Evolutionary conservation across 30 jellyfish, hydroid and myxozoan genomes (phyloP), one percentile per base, ranked within the genome.

Genomic region (Hydractinia symbiolongicarpus): DNA sequence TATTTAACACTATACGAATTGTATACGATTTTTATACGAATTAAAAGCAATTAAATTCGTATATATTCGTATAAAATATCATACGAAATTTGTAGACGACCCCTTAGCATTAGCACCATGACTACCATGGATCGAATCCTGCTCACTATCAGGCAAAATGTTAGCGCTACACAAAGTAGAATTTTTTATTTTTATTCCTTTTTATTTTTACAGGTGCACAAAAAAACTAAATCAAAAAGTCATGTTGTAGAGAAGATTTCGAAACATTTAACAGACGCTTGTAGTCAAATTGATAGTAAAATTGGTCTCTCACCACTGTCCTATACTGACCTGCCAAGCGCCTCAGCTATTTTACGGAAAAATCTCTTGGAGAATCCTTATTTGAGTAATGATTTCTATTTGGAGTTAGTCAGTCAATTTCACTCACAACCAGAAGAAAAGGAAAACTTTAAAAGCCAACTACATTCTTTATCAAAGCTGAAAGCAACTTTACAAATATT

Each of bases 401-500:
- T 79, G 55, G 83, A 79, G 53, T 52, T 79, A 30, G 81, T 79
- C 69, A 66, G 87, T 40, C 87, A 79, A 21, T 79, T 79, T 30
- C 30, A 71, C n/a, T 55, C 40, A 51, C 50, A 30, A 7, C 52
- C 44, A 21, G 50, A 64, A 40, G 81, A 79, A 53, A 67, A 49
- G 49, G 87, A 61, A 61, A 49, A 53, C 30, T 53, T 61, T 61
- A 79, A 79, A 50, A 79, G 51, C 16, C 87, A 66, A 13, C 15
- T 79, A 15, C 80, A 67, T 6, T 61, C 87, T 9, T 79, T 79
- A 50, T 79, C 87, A 40, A 79, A 79, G 79, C 56, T 79, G 84
- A 79, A 79, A 52, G 87, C 87, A 9, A 61, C 87, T 6, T 58
- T 79, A 53, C 87, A 79, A n/a, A 79, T 79, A 9, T 16, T 79